A percentile compares a stretch with the other conserved stretches of the same genome.
Evolutionary conservation across 2,113 vertebrate species (phyloP).

Genomic region (Chaetops frenatus): DNA sequence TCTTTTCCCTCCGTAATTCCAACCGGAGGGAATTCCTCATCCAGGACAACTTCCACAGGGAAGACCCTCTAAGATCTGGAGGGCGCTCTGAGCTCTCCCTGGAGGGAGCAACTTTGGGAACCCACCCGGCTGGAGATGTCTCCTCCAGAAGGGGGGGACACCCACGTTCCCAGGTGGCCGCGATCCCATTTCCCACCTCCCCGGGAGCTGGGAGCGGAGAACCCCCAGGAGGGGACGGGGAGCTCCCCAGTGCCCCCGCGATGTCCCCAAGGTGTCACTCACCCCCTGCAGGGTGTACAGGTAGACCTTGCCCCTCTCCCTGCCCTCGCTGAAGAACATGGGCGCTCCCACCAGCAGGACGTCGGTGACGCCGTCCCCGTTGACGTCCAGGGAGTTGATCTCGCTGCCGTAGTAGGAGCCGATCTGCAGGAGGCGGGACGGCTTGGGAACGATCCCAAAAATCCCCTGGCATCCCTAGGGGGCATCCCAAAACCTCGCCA

Average conservation of each 20-base stretch:
- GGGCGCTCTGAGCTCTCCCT: neutral
- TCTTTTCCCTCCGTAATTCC: too few relatives aligned
- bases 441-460: fast-evolving
- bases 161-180: fast-evolving
- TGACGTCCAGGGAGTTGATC: slow-evolving; percentile 83
- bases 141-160: neutral
- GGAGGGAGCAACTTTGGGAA: fast-evolving
- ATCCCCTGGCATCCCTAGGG: too few relatives aligned
- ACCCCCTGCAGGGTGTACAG: slow-evolving; percentile 82
- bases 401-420: slow-evolving; percentile 96
- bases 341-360: slow-evolving; percentile 89
- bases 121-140: fast-evolving
- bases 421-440: slow-evolving; percentile 71
- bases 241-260: fast-evolving
- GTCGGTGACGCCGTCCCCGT: slow-evolving; percentile 84
- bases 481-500: neutral
- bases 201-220: fast-evolving
- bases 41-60: too few relatives aligned
- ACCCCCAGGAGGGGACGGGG: fast-evolving
- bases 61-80: neutral
- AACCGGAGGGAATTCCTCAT: too few relatives aligned
- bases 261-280: fast-evolving
- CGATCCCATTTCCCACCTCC: fast-evolving
- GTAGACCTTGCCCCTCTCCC: slow-evolving; percentile 89
- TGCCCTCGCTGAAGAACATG: slow-evolving; percentile 91